These are phyloP conservation scores for Sinotaia quadrata DNA, from an alignment of 2,888 invertebrate genomes.

Conservation along the genomic window DNA sequence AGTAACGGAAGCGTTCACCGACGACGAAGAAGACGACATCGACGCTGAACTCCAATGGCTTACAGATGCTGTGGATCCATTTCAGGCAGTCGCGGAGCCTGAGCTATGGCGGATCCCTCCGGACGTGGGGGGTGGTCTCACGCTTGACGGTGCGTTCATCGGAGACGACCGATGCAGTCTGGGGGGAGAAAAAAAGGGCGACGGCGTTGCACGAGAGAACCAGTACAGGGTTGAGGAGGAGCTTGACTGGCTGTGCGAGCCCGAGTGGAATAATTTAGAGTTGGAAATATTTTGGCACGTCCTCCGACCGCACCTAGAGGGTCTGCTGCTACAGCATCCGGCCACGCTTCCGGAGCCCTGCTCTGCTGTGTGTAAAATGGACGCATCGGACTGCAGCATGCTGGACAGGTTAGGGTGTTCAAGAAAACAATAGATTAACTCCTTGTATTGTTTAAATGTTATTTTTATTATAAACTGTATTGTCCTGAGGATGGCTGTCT, in stretches of 20 bases:
- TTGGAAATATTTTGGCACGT: conserved; percentile 25
- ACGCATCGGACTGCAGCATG: conserved; percentile 11
- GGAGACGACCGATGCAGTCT: too few relatives aligned
- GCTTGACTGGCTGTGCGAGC: conserved; percentile 28
- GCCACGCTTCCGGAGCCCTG: conserved; percentile 21
- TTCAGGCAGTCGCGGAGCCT: not conserved
- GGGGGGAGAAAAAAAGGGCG: not conserved
- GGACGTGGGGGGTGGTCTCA: too few relatives aligned
- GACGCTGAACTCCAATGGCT: conserved; percentile 8
- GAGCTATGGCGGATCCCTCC: too few relatives aligned
- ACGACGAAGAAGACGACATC: conserved; percentile 3
- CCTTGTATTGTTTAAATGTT: too few relatives aligned
- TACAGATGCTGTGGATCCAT: not conserved
- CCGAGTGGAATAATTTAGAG: conserved; percentile 27
- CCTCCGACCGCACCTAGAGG: conserved; percentile 23
- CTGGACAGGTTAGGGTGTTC: conserved; percentile 19
- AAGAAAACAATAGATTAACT: too few relatives aligned
- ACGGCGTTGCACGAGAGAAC: not conserved
- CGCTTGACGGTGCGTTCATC: too few relatives aligned
- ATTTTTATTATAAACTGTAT: too few relatives aligned
- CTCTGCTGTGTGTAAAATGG: not conserved
- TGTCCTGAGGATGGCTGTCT: too few relatives aligned
- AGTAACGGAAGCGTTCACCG: not conserved
- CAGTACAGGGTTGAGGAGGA: not conserved
- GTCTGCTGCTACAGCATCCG: conserved; percentile 19